These are phyloP conservation scores for Alloscopus bannaensis DNA, from an alignment of 2,888 invertebrate species.

Conservation along the genomic window DNA sequence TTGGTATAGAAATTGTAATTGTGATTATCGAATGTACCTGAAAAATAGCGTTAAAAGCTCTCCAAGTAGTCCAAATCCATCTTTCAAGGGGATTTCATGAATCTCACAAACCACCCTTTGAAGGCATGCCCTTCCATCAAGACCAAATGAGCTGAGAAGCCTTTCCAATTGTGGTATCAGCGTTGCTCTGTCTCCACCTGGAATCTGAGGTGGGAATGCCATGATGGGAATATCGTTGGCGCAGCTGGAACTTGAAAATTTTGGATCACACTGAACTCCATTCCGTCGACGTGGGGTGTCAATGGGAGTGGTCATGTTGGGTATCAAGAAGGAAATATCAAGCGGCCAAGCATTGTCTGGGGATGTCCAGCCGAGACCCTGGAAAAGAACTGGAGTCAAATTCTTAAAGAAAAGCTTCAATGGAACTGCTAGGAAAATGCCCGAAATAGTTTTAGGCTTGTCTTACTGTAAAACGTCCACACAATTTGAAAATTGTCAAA, in stretches of 20 bases:
- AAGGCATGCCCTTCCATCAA: constrained; percentile 67
- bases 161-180: constrained; percentile 66
- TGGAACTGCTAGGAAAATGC: background rate
- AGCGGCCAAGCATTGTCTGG: constrained; percentile 50
- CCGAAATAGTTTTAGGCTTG: background rate
- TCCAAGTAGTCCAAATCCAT: constrained; percentile 70
- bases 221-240: constrained; percentile 22
- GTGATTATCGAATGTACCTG: constrained; percentile 52
- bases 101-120: constrained; percentile 70
- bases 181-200: constrained; percentile 70
- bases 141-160: constrained; percentile 62
- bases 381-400: constrained; percentile 42
- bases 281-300: background rate
- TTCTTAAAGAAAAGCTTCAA: background rate
- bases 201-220: constrained; percentile 66
- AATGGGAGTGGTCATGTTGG: constrained; percentile 23
- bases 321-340: constrained; percentile 41
- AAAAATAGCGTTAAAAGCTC: constrained; percentile 69
- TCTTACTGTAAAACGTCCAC: constrained; percentile 45
- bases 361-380: constrained; percentile 48
- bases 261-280: background rate
- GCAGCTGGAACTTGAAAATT: constrained; percentile 25
- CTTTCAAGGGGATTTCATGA: constrained; percentile 68
- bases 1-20: background rate
- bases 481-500: constrained; percentile 44